Percentiles rank a stretch among this genome's conserved stretches.
These are phyloP conservation scores for Rhombomys opimus DNA, from an alignment of 2,113 vertebrate genomes.

Conservation along the genomic window DNA sequence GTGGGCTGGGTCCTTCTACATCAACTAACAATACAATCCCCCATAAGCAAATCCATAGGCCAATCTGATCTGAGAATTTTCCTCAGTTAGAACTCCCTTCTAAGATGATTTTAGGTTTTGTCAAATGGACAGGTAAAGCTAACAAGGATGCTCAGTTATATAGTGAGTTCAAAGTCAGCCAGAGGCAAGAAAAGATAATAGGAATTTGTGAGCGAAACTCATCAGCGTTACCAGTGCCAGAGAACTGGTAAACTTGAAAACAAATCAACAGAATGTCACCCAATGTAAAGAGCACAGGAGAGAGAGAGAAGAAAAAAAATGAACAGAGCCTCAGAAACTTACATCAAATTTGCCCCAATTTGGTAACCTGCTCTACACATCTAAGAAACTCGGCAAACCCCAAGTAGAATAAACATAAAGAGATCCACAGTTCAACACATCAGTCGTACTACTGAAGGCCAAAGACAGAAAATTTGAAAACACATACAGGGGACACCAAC, in stretches of 20 bases:
- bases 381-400: not conserved
- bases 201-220: not conserved
- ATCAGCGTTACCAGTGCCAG: not conserved
- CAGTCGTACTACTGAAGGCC: not conserved
- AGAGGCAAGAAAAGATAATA: not conserved
- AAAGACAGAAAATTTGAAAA: not conserved
- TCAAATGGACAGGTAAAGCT: not conserved
- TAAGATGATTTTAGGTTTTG: not conserved
- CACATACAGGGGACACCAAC: not conserved
- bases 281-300: not conserved
- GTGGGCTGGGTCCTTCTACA: not conserved
- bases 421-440: not conserved
- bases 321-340: not conserved
- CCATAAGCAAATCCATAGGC: not conserved
- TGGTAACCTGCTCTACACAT: not conserved
- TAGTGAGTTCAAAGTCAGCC: not conserved
- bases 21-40: not conserved
- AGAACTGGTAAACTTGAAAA: constrained; percentile 6
- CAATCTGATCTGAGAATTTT: not conserved
- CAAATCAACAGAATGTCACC: not conserved
- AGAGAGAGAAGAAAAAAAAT: not conserved
- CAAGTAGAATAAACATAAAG: not conserved
- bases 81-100: not conserved
- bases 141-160: not conserved
- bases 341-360: not conserved